phyloP scores from a whole-genome alignment of 2,797 vertebrate species.

The Dryobates pubescens region DNA sequence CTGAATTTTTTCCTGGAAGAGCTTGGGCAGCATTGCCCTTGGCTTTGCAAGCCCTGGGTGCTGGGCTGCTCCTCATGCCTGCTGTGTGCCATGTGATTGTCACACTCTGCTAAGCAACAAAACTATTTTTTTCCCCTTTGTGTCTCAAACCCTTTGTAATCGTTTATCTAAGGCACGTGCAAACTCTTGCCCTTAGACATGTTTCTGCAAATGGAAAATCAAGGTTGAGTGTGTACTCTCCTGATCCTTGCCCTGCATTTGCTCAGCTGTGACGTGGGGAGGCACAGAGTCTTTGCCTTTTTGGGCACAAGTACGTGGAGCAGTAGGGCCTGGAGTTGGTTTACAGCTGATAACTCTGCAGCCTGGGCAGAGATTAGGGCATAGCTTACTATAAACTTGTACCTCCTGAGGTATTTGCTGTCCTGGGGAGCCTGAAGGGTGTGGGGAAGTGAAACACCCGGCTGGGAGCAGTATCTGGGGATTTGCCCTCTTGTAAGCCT shows the following conservation, averaged over 20 bases:
- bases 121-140: slow-evolving; percentile 34
- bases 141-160: slow-evolving; percentile 40
- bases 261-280: neutral
- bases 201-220: neutral
- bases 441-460: neutral
- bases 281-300: neutral
- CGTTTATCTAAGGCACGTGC: neutral
- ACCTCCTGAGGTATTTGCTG: neutral
- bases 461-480: neutral
- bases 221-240: fast-evolving
- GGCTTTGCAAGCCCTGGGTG: neutral
- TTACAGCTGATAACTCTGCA: neutral
- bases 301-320: neutral
- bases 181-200: neutral
- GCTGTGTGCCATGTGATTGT: neutral
- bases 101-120: neutral
- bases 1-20: neutral
- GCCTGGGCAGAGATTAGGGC: neutral
- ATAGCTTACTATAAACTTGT: neutral
- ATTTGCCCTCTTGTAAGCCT: neutral
- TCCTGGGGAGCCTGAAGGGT: neutral
- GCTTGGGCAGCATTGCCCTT: neutral
- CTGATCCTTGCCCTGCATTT: slow-evolving; percentile 18
- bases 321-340: neutral
- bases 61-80: neutral